These are phyloP conservation scores for Gorsachius goisagi DNA, from an alignment of 2,113 vertebrate species.

Conservation along the genomic window DNA sequence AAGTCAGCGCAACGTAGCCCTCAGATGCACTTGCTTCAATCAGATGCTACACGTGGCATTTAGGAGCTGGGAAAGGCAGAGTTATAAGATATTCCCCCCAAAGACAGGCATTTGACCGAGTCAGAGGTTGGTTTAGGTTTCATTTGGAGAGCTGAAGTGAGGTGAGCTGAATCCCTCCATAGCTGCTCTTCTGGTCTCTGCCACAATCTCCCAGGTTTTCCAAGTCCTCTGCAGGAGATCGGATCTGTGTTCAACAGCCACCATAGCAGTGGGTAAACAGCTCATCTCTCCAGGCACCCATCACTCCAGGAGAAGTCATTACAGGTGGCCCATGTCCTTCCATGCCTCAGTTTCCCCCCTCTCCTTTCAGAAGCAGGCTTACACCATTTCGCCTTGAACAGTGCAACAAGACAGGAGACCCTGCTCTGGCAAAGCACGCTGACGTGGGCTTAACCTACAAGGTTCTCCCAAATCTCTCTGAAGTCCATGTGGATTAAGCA, in stretches of 20 bases:
- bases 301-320: not conserved
- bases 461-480: not conserved
- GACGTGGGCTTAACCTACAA: not conserved
- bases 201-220: not conserved
- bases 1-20: not conserved
- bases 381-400: not conserved
- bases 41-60: fast-evolving
- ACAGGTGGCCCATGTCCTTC: fast-evolving
- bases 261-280: not conserved
- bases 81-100: not conserved
- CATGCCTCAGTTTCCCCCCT: not conserved
- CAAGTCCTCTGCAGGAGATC: not conserved
- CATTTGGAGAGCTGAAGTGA: not conserved
- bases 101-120: not conserved
- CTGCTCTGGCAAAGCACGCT: not conserved
- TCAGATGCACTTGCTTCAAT: not conserved
- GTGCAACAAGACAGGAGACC: not conserved
- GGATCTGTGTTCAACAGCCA: not conserved
- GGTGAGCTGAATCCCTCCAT: not conserved
- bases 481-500: not conserved
- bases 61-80: not conserved
- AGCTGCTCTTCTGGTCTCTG: not conserved
- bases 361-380: not conserved
- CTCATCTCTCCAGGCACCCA: not conserved
- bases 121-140: not conserved